A percentile compares a stretch with the other conserved stretches of the same genome.
phyloP scores from a whole-genome alignment of 1,140 invertebrate species.

The Pseudomyrmex concolor region DNA sequence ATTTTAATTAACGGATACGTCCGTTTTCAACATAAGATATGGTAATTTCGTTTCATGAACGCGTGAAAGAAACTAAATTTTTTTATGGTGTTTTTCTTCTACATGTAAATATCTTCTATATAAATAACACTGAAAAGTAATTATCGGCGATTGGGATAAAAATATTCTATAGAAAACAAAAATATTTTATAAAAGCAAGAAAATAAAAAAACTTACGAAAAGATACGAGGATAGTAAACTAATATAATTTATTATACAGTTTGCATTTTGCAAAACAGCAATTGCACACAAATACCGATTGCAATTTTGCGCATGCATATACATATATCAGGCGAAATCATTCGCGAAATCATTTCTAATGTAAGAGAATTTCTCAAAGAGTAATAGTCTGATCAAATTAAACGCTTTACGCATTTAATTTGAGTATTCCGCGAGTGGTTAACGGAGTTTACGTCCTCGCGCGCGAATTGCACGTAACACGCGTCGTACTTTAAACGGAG shows the following conservation, averaged over 20 bases:
- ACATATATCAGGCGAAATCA: too few species aligned
- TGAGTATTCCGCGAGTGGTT: slow-evolving; percentile 31
- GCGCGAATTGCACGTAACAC: slow-evolving; percentile 25
- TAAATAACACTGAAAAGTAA: too few species aligned
- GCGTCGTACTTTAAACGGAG: slow-evolving; percentile 56
- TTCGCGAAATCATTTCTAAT: too few species aligned
- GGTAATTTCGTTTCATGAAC: too few species aligned
- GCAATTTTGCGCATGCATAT: too few species aligned
- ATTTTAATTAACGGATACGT: not conserved
- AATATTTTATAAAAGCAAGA: not conserved
- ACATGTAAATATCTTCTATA: too few species aligned
- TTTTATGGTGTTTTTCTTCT: too few species aligned
- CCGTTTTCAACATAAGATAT: too few species aligned
- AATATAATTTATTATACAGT: not conserved
- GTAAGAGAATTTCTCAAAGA: slow-evolving; percentile 22
- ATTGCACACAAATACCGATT: not conserved
- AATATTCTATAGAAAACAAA: not conserved
- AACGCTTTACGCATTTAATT: slow-evolving; percentile 39
- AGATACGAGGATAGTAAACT: not conserved
- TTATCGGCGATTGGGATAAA: too few species aligned
- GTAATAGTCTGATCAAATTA: slow-evolving; percentile 14
- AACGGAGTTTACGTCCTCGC: slow-evolving; percentile 37
- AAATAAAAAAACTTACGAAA: too few species aligned
- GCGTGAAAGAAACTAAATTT: too few species aligned
- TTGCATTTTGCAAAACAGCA: not conserved